Evolutionary conservation across 2,888 invertebrate genomes (phyloP), one percentile per base, ranked within the genome.

Genomic region (Pollenia labialis): DNA sequence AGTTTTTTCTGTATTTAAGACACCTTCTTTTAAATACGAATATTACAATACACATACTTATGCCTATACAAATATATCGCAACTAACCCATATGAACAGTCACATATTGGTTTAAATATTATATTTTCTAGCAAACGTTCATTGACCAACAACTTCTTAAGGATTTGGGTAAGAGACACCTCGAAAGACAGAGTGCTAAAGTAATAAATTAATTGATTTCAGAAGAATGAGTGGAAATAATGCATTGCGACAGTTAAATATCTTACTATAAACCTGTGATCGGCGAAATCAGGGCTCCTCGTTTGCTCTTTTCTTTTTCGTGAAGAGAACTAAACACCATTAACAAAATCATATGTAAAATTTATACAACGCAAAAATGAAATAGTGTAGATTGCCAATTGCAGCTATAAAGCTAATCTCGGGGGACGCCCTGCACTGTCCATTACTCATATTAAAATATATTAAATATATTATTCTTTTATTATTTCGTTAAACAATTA

Each of bases 1-100:
- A 81, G 82, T 85, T 85, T 80, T 50, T 71, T 74, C 40, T 44
- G 64, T 71, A 72, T 80, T 81, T 69, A 85, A 85, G 76, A 83
- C 80, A 86, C 83, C 86, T 86, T 82, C 60, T 72, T 44, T 76
- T 62, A 81, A 85, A 68, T 69, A 81, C 54, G 48, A 71, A 77
- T 44, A 14, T 58, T 58, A 58, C 32, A 50, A 42, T 62, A 62
- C 44, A 62, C 16, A 62, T 42, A 16, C 58, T 56, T 8, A 66
- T 46, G 14, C 8, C 18, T 23, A 2, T 52, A 16, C 42, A 16
- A 11, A 16, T 32, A 32, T 32, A 16, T 14, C 54, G 8, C 4
- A 54, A 12, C 42, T 14, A 6, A 14, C 48, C 14, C 23, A 74
- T 18, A 42, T 18, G 11, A 46, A 40, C 48, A 52, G 14, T 48